A percentile compares a stretch with the other conserved stretches of the same genome.
phyloP scores from a whole-genome alignment of 2,888 invertebrate species.

The Chymomyza fuscimana region DNA sequence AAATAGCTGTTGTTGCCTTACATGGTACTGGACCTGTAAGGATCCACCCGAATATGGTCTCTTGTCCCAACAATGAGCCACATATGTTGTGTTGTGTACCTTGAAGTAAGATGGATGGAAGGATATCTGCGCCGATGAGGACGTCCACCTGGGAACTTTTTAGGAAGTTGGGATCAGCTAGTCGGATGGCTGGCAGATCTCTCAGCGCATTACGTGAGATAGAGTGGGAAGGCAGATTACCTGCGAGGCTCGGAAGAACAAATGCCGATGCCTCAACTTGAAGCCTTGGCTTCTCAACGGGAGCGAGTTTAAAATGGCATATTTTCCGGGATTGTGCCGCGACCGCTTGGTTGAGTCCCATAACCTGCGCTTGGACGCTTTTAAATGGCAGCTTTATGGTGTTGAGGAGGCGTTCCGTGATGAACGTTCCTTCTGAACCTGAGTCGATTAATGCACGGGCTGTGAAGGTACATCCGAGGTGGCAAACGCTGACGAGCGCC shows the following conservation, averaged over 20 bases:
- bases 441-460: too few species aligned
- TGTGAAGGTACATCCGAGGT: too few species aligned
- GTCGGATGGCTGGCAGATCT: too few species aligned
- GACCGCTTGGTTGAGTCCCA: conserved; percentile 5
- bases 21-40: not conserved
- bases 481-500: too few species aligned
- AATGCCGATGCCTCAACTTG: conserved; percentile 20
- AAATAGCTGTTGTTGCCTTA: not conserved
- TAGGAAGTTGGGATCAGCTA: conserved; percentile 16
- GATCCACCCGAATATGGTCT: not conserved
- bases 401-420: not conserved
- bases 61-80: too few species aligned
- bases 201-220: not conserved
- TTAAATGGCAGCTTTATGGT: conserved; percentile 24
- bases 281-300: not conserved
- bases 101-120: too few species aligned
- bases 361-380: conserved; percentile 14
- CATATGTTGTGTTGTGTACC: too few species aligned
- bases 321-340: conserved; percentile 14
- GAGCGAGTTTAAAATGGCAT: conserved; percentile 11
- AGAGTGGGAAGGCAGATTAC: conserved; percentile 14
- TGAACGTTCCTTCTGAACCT: too few species aligned
- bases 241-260: conserved; percentile 24
- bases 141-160: conserved; percentile 19
- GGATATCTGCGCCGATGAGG: not conserved